These are phyloP conservation scores for Anastrepha obliqua DNA, from an alignment of 1,140 invertebrate genomes.

Conservation along the genomic window DNA sequence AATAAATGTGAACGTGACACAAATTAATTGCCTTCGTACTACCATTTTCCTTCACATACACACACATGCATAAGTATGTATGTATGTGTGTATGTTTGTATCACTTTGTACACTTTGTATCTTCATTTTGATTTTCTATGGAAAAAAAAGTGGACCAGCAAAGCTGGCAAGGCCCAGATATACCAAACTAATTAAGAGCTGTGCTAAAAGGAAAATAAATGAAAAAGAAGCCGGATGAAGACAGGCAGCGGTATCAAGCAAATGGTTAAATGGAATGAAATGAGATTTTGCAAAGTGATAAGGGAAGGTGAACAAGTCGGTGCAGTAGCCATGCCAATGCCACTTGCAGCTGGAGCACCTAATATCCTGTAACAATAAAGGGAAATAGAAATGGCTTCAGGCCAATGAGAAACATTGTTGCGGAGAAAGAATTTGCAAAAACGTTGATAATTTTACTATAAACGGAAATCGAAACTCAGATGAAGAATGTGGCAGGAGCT, in stretches of 20 bases:
- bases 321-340: too few relatives aligned
- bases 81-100: not conserved
- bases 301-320: not conserved
- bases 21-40: conserved; percentile 27
- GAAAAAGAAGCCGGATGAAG: not conserved
- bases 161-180: not conserved
- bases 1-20: conserved; percentile 32
- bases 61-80: not conserved
- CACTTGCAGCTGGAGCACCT: not conserved
- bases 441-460: not conserved
- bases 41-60: not conserved
- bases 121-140: conserved; percentile 24
- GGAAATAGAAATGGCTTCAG: not conserved
- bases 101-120: conserved; percentile 16
- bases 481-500: not conserved
- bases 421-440: too few relatives aligned
- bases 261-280: not conserved
- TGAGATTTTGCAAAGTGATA: not conserved
- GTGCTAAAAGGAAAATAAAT: not conserved
- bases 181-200: conserved; percentile 39
- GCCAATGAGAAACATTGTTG: not conserved
- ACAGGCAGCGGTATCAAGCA: not conserved
- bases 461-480: conserved; percentile 26
- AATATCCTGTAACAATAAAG: too few relatives aligned
- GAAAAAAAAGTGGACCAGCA: not conserved